Percentiles rank a stretch among this genome's conserved stretches.
These are phyloP conservation scores for Clarias gariepinus DNA, from an alignment of 2,113 vertebrate species.

Conservation along the genomic window DNA sequence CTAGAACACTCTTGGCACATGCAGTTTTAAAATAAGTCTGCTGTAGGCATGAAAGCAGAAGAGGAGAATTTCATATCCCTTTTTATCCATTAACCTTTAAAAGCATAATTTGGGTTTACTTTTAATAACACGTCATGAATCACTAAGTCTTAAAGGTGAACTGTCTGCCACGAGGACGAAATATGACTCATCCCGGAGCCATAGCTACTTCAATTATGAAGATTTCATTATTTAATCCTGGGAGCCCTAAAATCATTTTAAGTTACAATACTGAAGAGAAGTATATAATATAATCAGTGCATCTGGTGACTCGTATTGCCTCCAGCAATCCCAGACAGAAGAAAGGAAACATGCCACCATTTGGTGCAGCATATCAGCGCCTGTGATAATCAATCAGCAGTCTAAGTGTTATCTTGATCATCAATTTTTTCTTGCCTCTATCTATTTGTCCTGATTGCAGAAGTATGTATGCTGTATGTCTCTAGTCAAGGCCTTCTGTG, in stretches of 20 bases:
- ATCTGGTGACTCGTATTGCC: background rate
- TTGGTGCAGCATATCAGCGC: background rate
- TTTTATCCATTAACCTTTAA: conserved; percentile 1
- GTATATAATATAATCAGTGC: background rate
- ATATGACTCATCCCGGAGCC: background rate
- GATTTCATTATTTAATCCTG: background rate
- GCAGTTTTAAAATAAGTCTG: background rate
- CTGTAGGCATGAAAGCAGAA: background rate
- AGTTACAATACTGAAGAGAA: background rate
- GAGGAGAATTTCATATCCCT: background rate
- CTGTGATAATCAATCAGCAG: background rate
- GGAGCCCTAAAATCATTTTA: background rate
- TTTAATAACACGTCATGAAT: background rate
- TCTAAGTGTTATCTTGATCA: background rate
- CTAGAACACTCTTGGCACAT: too few relatives aligned
- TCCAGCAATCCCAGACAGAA: background rate
- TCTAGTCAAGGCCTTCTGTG: background rate
- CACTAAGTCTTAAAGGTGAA: background rate
- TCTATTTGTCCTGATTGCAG: background rate
- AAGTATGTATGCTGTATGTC: too few relatives aligned
- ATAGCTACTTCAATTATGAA: background rate
- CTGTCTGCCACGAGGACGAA: background rate
- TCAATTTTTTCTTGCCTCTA: background rate
- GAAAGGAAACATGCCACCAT: background rate
- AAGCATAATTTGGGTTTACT: background rate